These are phyloP conservation scores for Caenorhabditis panamensis DNA, from an alignment of 2,888 invertebrate species.

Conservation along the genomic window DNA sequence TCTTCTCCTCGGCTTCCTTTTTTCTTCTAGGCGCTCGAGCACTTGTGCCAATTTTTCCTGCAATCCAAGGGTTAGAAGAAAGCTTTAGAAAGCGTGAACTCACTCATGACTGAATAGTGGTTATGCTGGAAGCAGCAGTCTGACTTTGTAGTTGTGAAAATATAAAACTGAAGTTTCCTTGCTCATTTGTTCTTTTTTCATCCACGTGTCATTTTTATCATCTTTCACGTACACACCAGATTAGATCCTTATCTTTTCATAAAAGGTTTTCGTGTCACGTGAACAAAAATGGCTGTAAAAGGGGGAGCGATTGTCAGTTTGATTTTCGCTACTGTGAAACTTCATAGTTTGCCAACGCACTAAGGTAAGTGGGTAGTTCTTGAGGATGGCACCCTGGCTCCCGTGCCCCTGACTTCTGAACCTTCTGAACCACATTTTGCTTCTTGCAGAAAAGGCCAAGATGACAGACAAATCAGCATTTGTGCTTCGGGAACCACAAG, in stretches of 20 bases:
- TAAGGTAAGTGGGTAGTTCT: not conserved
- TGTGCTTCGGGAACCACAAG: slow-evolving; percentile 62
- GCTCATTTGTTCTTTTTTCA: too few relatives aligned
- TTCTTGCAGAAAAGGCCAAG: slow-evolving; percentile 50
- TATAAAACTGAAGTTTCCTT: too few relatives aligned
- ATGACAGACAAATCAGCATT: slow-evolving; percentile 68
- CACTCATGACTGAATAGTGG: too few relatives aligned
- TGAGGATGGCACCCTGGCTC: too few relatives aligned
- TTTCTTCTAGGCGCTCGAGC: not conserved
- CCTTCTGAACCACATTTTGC: not conserved
- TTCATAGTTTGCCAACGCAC: slow-evolving; percentile 2
- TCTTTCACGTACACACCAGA: too few relatives aligned
- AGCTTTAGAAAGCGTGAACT: too few relatives aligned
- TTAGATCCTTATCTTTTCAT: not conserved
- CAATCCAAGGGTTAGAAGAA: too few relatives aligned
- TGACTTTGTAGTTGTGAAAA: too few relatives aligned
- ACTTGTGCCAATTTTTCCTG: not conserved
- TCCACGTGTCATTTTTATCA: too few relatives aligned
- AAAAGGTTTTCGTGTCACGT: too few relatives aligned
- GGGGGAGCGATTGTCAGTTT: not conserved
- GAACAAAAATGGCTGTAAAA: not conserved
- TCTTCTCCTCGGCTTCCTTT: not conserved
- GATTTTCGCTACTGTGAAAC: not conserved
- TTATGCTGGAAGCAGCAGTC: too few relatives aligned
- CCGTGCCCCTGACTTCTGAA: too few relatives aligned